Evolutionary conservation across 1,140 invertebrate genomes (phyloP).

Genomic region (Cecropterus lyciades): DNA sequence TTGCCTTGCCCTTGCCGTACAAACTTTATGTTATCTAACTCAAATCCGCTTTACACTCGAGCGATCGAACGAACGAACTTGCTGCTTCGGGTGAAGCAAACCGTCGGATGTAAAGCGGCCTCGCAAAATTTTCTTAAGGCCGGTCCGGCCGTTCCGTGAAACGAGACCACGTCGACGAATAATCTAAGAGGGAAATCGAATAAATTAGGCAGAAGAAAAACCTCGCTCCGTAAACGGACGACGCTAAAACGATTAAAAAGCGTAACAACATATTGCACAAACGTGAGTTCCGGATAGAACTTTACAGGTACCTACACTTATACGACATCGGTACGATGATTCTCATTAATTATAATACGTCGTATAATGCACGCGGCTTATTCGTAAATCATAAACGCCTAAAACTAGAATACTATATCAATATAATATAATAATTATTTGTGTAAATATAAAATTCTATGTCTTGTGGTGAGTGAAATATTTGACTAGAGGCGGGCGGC

Average conservation of each 20-base stretch:
- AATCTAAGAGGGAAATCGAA: conserved; percentile 57
- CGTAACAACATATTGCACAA: conserved; percentile 80
- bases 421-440: conserved; percentile 80
- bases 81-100: conserved; percentile 3
- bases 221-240: conserved; percentile 56
- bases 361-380: conserved; percentile 64
- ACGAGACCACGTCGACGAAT: conserved; percentile 60
- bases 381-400: conserved; percentile 80
- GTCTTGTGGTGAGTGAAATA: conserved; percentile 81
- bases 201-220: conserved; percentile 44
- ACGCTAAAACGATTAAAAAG: conserved; percentile 74
- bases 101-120: conserved; percentile 41
- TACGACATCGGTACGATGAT: conserved; percentile 51
- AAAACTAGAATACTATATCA: conserved; percentile 84
- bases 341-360: conserved; percentile 36
- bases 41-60: conserved; percentile 24
- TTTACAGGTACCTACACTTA: conserved; percentile 60
- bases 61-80: background rate
- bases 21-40: conserved; percentile 26
- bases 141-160: conserved; percentile 48
- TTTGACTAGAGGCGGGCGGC: conserved; percentile 82
- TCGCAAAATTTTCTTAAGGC: conserved; percentile 29
- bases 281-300: conserved; percentile 61
- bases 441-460: conserved; percentile 85
- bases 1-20: conserved; percentile 20